Percentiles rank a stretch among this genome's conserved stretches.
phyloP scores from a whole-genome alignment of 2,113 vertebrate genomes.

The Cisticola juncidis region DNA sequence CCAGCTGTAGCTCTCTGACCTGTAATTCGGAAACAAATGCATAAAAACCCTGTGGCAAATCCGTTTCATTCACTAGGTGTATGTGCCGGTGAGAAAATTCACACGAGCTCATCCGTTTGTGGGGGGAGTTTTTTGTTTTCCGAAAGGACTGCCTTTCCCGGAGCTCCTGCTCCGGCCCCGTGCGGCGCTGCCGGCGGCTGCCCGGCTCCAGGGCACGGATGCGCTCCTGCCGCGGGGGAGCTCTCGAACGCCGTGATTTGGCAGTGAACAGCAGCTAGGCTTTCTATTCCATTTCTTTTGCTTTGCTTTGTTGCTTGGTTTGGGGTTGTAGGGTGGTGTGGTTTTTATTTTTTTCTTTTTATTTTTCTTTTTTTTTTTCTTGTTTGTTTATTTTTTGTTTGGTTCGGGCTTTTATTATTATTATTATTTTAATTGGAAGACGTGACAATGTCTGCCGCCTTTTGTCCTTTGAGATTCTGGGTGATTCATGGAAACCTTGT shows the following conservation, averaged over 20 bases:
- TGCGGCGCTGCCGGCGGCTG: not conserved
- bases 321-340: not conserved
- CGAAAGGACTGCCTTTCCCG: not conserved
- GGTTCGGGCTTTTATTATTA: too few species aligned
- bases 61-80: not conserved
- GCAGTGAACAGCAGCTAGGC: not conserved
- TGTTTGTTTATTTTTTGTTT: not conserved
- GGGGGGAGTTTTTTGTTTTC: not conserved
- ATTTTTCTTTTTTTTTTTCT: not conserved
- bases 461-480: not conserved
- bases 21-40: not conserved
- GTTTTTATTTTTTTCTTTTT: too few species aligned
- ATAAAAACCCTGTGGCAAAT: not conserved
- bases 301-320: not conserved
- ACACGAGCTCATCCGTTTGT: accelerated
- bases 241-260: too few species aligned
- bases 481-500: not conserved
- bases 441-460: not conserved
- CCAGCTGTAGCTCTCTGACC: not conserved
- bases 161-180: not conserved
- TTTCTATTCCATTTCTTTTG: accelerated
- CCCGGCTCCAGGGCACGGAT: not conserved
- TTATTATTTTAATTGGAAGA: not conserved
- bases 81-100: not conserved
- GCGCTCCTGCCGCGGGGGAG: not conserved